Conservation (phyloP, 1,140 invertebrate genomes). For the Papilio aristodemus region DNA sequence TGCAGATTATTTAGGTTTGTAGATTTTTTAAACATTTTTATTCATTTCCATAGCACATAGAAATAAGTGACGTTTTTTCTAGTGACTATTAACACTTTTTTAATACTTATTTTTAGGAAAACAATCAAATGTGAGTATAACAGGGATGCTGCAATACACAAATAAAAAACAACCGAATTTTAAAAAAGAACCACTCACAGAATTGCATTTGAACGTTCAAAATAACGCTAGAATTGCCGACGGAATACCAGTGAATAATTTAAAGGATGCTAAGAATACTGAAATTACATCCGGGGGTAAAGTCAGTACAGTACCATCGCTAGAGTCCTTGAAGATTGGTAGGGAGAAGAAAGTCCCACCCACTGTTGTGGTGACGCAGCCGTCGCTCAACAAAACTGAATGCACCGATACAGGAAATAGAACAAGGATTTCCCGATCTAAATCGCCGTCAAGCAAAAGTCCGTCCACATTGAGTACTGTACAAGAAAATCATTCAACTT, state of each 20-base stretch:
- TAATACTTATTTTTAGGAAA: constrained; percentile 58
- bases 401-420: constrained; percentile 38
- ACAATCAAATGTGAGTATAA: constrained; percentile 64
- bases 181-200: constrained; percentile 59
- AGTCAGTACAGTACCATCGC: constrained; percentile 59
- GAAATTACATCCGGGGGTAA: constrained; percentile 56
- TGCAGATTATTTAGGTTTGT: constrained; percentile 68
- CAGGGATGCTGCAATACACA: constrained; percentile 61
- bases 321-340: constrained; percentile 54
- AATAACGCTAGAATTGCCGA: constrained; percentile 48
- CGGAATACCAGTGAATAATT: constrained; percentile 48
- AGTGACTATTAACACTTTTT: too few species aligned
- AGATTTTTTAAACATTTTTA: neutral
- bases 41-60: too few species aligned
- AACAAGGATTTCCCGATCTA: constrained; percentile 48
- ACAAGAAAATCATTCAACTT: constrained; percentile 61
- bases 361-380: constrained; percentile 47
- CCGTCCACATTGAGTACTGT: constrained; percentile 66
- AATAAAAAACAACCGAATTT: constrained; percentile 49
- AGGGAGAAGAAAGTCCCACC: constrained; percentile 49
- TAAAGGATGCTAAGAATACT: constrained; percentile 54
- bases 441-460: constrained; percentile 63
- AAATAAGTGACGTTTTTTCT: too few species aligned
- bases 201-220: constrained; percentile 58
- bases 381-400: constrained; percentile 39